Conservation (phyloP, 2,888 invertebrate genomes). For the Drosophila vallismaia region DNA sequence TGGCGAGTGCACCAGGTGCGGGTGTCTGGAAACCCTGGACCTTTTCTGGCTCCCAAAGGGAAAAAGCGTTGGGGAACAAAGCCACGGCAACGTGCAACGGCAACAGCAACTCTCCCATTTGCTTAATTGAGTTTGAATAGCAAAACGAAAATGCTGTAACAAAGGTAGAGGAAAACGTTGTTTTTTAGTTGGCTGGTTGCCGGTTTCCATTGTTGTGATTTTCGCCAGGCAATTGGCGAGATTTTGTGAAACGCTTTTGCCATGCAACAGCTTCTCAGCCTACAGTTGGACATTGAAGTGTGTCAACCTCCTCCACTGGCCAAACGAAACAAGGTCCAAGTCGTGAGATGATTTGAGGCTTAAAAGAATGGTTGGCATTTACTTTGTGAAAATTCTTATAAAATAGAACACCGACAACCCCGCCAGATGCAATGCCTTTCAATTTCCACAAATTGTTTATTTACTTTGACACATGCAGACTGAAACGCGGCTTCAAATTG, state of each 20-base stretch:
- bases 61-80: conserved; percentile 22
- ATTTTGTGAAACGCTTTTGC: conserved; percentile 26
- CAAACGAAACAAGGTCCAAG: not conserved
- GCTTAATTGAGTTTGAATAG: conserved; percentile 68
- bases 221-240: conserved; percentile 25
- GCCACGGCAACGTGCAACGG: conserved; percentile 3
- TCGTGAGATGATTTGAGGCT: conserved; percentile 2
- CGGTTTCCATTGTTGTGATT: conserved; percentile 42
- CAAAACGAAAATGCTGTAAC: conserved; percentile 62
- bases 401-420: too few species aligned
- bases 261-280: conserved; percentile 7
- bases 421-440: not conserved
- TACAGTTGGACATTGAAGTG: conserved; percentile 25
- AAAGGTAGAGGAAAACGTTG: conserved; percentile 26
- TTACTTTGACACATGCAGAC: conserved; percentile 66
- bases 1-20: conserved; percentile 47
- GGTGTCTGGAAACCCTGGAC: conserved; percentile 33
- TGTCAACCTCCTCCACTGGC: conserved; percentile 8
- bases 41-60: conserved; percentile 17
- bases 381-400: too few species aligned
- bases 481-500: conserved; percentile 7
- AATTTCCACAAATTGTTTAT: conserved; percentile 60
- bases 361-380: not conserved
- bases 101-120: conserved; percentile 60
- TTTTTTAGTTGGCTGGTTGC: not conserved